A percentile compares a stretch with the other conserved stretches of the same genome.
Conservation (phyloP, 2,113 vertebrate species). For the Bagarius yarrelli region DNA sequence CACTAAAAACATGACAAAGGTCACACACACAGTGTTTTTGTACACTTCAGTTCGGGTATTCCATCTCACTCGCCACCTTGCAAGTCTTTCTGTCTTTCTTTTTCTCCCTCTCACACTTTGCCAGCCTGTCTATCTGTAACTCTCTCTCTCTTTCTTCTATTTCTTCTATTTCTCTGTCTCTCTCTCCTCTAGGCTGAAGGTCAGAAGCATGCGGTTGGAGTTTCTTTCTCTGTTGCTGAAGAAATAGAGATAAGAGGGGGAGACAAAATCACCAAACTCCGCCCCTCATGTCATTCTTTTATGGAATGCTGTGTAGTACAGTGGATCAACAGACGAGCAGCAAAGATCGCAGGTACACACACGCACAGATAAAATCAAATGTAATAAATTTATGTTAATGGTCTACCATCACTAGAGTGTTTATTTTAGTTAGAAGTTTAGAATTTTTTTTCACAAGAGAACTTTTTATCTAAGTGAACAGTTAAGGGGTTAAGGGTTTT, state of each 20-base stretch:
- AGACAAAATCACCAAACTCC: conserved; percentile 54
- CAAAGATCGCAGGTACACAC: conserved; percentile 79
- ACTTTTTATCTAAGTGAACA: too few species aligned
- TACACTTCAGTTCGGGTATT: too few species aligned
- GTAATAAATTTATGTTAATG: not conserved
- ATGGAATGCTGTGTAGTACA: conserved; percentile 87
- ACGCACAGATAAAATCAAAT: not conserved
- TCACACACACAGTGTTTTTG: not conserved
- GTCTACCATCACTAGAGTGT: not conserved
- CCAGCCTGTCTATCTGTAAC: not conserved
- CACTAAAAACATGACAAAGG: not conserved
- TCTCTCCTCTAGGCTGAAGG: not conserved
- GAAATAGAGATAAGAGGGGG: not conserved
- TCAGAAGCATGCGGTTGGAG: not conserved
- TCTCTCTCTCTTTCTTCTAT: not conserved
- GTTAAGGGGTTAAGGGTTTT: too few species aligned
- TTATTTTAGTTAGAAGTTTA: not conserved
- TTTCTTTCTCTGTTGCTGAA: not conserved
- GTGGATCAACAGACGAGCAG: conserved; percentile 80
- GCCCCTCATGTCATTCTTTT: conserved; percentile 77
- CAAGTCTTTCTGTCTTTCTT: not conserved
- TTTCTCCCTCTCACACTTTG: not conserved
- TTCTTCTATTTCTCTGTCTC: not conserved
- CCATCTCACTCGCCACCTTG: not conserved
- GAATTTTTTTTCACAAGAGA: too few species aligned